Evolutionary conservation across 2,797 vertebrate genomes (phyloP).

Genomic region (Oryzias dopingdopingensis): DNA sequence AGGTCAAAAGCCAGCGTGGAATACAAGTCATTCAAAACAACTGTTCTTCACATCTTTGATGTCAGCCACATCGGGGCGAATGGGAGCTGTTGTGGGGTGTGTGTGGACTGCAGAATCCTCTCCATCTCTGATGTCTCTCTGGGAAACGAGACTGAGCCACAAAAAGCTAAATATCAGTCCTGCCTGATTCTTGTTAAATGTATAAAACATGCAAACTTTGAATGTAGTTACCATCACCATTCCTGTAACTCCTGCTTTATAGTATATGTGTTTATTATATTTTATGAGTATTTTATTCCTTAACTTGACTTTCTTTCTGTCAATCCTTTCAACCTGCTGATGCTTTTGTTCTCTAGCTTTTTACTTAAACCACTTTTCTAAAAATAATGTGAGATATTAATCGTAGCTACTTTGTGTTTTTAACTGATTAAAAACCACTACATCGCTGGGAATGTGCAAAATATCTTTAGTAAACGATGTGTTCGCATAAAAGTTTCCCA

Average conservation of each 20-base stretch:
- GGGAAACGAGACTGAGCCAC: slow-evolving; percentile 14
- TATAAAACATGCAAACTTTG: slow-evolving; percentile 8
- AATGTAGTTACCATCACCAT: slow-evolving; percentile 38
- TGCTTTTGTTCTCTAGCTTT: slow-evolving; percentile 15
- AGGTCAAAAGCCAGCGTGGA: slow-evolving; percentile 40
- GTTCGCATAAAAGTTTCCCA: neutral
- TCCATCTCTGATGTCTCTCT: slow-evolving; percentile 10
- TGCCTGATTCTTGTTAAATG: slow-evolving; percentile 20
- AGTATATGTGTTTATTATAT: slow-evolving; percentile 14
- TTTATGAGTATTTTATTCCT: slow-evolving; percentile 23
- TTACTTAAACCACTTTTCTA: slow-evolving; percentile 21
- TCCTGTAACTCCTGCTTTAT: no score
- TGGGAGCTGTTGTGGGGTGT: slow-evolving; percentile 36
- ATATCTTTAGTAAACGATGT: slow-evolving; percentile 1
- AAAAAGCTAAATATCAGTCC: slow-evolving; percentile 11
- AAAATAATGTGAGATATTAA: slow-evolving; percentile 45
- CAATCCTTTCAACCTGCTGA: slow-evolving; percentile 51
- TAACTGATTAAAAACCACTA: slow-evolving; percentile 67
- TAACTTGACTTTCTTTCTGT: slow-evolving; percentile 31
- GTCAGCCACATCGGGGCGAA: slow-evolving; percentile 41
- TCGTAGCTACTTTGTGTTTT: slow-evolving; percentile 39
- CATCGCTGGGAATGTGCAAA: slow-evolving; percentile 23
- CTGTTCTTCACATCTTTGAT: slow-evolving; percentile 39
- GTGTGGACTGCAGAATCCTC: slow-evolving; percentile 34
- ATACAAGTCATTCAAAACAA: slow-evolving; percentile 42